A percentile compares a stretch with the other conserved stretches of the same genome.
phyloP scores from a whole-genome alignment of 2,797 vertebrate species.

The Echiichthys vipera region DNA sequence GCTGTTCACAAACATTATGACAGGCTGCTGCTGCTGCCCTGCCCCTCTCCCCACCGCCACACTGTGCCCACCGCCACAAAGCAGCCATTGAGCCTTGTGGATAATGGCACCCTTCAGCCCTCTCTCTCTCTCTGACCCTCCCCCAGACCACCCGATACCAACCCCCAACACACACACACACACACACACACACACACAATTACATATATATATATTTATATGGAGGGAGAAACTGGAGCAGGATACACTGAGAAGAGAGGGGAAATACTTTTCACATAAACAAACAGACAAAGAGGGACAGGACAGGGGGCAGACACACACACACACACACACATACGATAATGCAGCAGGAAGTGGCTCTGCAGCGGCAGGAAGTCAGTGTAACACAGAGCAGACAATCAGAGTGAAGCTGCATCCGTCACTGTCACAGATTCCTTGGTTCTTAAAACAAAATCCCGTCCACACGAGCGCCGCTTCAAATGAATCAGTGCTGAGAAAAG shows the following conservation, averaged over 20 bases:
- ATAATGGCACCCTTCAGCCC: conserved; percentile 84
- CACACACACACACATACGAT: too few species aligned
- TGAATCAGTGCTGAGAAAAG: too few species aligned
- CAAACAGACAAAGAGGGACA: too few species aligned
- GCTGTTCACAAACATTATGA: conserved; percentile 76
- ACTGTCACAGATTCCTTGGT: background rate
- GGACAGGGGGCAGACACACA: too few species aligned
- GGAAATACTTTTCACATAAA: too few species aligned
- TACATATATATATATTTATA: background rate
- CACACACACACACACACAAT: background rate
- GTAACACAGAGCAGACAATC: conserved; percentile 26
- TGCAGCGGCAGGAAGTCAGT: conserved; percentile 66
- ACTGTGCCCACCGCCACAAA: conserved; percentile 74
- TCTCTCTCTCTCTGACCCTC: conserved; percentile 36
- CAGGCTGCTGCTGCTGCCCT: conserved; percentile 58
- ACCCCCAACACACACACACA: conserved; percentile 26
- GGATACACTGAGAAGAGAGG: too few species aligned
- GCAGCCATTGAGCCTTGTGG: conserved; percentile 78
- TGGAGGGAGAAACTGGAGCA: too few species aligned
- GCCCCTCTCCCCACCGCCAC: conserved; percentile 41
- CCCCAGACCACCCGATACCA: conserved; percentile 45
- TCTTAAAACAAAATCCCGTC: too few species aligned
- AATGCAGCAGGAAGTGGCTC: conserved; percentile 68
- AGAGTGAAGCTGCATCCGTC: conserved; percentile 30
- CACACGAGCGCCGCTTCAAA: too few species aligned